Evolutionary conservation across 2,888 invertebrate species (phyloP).

Genomic region (Sphecodes monilicornis): DNA sequence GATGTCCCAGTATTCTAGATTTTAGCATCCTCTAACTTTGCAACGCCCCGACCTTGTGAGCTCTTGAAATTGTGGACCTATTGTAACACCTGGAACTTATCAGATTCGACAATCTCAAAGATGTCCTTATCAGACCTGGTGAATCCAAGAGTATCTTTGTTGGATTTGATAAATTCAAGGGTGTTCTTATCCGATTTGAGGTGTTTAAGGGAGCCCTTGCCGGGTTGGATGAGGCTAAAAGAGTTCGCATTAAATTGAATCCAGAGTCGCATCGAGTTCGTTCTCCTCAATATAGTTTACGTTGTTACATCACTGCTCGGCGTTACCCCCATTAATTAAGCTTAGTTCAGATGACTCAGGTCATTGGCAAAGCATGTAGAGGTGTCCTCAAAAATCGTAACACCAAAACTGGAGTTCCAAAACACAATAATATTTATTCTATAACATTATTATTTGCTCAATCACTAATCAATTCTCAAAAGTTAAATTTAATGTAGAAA

Average conservation of each 20-base stretch:
- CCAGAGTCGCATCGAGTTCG: background rate
- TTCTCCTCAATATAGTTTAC: background rate
- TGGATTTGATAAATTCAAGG: background rate
- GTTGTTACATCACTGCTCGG: background rate
- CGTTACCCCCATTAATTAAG: no score
- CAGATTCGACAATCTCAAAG: background rate
- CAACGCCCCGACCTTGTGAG: background rate
- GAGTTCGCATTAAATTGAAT: no score
- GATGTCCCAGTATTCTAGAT: background rate
- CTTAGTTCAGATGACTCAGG: no score
- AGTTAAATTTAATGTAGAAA: no score
- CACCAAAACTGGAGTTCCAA: no score
- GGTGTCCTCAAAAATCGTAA: no score
- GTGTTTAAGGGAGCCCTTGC: background rate
- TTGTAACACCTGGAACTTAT: background rate
- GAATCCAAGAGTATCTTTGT: background rate
- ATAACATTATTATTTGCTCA: no score
- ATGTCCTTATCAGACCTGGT: background rate
- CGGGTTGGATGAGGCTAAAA: background rate
- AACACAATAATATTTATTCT: no score
- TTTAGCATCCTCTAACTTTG: background rate
- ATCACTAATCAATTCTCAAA: no score
- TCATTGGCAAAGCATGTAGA: no score
- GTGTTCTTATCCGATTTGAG: background rate
- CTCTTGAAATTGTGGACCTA: background rate